Conservation (phyloP, 1,140 invertebrate species). For the Drosophila burlai region DNA sequence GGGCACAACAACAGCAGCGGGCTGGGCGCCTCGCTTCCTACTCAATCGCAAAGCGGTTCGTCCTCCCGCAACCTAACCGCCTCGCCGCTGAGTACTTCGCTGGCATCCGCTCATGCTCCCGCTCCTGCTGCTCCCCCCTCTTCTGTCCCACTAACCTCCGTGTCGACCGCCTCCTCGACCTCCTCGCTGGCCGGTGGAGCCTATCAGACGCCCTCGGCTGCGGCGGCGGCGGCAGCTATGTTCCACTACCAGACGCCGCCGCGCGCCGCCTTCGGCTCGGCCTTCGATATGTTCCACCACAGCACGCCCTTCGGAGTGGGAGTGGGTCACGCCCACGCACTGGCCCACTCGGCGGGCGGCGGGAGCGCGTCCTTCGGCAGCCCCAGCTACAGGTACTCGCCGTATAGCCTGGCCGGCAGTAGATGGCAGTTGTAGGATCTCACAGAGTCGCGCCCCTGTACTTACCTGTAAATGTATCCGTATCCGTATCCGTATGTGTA, state of each 20-base stretch:
- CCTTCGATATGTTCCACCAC: slow-evolving; percentile 85
- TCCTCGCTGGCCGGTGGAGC: slow-evolving; percentile 68
- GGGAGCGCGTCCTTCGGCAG: slow-evolving; percentile 73
- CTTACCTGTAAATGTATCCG: slow-evolving; percentile 43
- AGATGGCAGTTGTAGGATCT: slow-evolving; percentile 82
- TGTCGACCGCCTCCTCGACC: slow-evolving; percentile 21
- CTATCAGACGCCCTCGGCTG: slow-evolving; percentile 70
- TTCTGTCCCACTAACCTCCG: slow-evolving; percentile 14
- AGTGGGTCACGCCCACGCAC: slow-evolving; percentile 48
- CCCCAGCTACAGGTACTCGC: slow-evolving; percentile 84
- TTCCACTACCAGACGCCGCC: slow-evolving; percentile 84
- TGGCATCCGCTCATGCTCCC: slow-evolving; percentile 1
- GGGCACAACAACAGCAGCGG: slow-evolving; percentile 79
- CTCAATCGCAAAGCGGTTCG: slow-evolving; percentile 77
- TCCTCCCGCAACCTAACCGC: slow-evolving; percentile 71
- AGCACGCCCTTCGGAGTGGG: slow-evolving; percentile 82
- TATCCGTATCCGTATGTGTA: slow-evolving; percentile 46
- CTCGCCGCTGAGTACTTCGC: slow-evolving; percentile 69
- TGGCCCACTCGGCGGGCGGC: slow-evolving; percentile 39
- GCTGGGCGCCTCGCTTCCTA: slow-evolving; percentile 75
- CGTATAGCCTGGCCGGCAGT: slow-evolving; percentile 81
- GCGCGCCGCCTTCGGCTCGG: slow-evolving; percentile 78
- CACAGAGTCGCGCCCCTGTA: slow-evolving; percentile 39
- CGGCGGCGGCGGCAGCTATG: slow-evolving; percentile 64
- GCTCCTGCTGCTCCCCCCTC: slow-evolving; percentile 7